A percentile compares a stretch with the other conserved stretches of the same genome.
These are phyloP conservation scores for Archivesica marissinica DNA, from an alignment of 1,140 invertebrate species.

Conservation along the genomic window DNA sequence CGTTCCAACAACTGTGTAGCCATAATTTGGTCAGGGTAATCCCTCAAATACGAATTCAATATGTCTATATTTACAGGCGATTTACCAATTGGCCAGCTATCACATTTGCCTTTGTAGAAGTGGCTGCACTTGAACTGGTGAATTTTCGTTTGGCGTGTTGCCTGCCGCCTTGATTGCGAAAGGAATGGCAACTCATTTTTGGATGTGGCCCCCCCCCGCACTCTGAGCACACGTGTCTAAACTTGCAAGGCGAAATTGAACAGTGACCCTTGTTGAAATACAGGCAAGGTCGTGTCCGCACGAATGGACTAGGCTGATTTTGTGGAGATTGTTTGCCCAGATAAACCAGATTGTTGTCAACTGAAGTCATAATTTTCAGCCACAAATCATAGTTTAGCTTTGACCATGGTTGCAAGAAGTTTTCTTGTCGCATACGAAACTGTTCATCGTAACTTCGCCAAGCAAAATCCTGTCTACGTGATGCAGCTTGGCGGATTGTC, in stretches of 20 bases:
- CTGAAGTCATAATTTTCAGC: not conserved
- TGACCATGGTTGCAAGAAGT: not conserved
- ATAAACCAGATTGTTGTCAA: no score
- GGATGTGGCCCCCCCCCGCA: not conserved
- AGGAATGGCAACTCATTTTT: not conserved
- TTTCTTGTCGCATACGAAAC: not conserved
- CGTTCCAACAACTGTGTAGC: not conserved
- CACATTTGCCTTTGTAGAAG: not conserved
- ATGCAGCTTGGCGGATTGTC: not conserved
- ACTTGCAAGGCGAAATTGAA: not conserved
- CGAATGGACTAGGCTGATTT: not conserved
- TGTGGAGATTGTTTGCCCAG: not conserved
- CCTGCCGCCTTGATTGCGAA: not conserved
- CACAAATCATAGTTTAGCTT: not conserved
- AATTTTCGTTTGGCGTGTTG: not conserved
- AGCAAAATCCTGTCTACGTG: not conserved
- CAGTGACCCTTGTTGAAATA: slow-evolving; percentile 3
- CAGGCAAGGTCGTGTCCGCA: not conserved
- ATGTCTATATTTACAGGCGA: not conserved
- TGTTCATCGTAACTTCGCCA: slow-evolving; percentile 13
- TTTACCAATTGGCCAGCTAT: not conserved
- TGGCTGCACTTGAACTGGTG: not conserved
- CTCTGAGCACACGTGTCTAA: not conserved
- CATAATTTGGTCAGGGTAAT: not conserved
- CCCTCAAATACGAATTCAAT: not conserved